phyloP scores from a whole-genome alignment of 1,140 invertebrate genomes.

The Danaus plexippus region DNA sequence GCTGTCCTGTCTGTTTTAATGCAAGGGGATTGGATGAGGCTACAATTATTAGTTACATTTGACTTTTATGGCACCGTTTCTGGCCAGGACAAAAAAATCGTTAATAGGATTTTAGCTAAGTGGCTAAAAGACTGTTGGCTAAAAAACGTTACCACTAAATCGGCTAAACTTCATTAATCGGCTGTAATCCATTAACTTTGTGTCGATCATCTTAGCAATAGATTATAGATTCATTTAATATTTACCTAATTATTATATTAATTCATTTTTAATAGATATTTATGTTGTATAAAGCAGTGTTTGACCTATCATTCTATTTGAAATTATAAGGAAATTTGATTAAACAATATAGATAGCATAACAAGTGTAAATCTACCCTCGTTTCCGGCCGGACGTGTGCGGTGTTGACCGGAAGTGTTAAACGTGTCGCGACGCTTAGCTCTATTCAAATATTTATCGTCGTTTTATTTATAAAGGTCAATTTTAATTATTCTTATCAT shows the following conservation, averaged over 20 bases:
- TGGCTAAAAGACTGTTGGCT: too few relatives aligned
- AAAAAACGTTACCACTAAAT: too few relatives aligned
- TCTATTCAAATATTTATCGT: conserved; percentile 12
- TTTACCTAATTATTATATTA: too few relatives aligned
- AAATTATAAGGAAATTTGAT: conserved; percentile 3
- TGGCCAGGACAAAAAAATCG: conserved; percentile 7
- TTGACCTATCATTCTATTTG: background rate
- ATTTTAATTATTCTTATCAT: conserved; percentile 1
- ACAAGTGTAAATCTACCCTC: conserved; percentile 22
- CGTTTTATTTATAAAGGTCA: conserved; percentile 8
- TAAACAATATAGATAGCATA: conserved; percentile 1
- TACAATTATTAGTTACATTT: background rate
- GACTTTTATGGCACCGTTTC: conserved; percentile 9
- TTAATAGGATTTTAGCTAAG: conserved; percentile 7
- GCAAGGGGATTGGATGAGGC: background rate
- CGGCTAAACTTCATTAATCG: too few relatives aligned
- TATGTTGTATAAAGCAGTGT: too few relatives aligned
- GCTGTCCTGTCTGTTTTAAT: conserved; percentile 12
- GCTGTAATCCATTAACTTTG: too few relatives aligned
- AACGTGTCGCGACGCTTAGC: conserved; percentile 37
- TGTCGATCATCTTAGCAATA: too few relatives aligned
- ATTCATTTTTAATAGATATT: too few relatives aligned
- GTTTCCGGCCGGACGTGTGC: conserved; percentile 35
- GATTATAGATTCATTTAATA: too few relatives aligned
- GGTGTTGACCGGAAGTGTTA: conserved; percentile 29